Percentiles rank a stretch among this genome's conserved stretches.
These are phyloP conservation scores for Acanthosoma haemorrhoidale DNA, from an alignment of 2,888 invertebrate species.

Conservation along the genomic window DNA sequence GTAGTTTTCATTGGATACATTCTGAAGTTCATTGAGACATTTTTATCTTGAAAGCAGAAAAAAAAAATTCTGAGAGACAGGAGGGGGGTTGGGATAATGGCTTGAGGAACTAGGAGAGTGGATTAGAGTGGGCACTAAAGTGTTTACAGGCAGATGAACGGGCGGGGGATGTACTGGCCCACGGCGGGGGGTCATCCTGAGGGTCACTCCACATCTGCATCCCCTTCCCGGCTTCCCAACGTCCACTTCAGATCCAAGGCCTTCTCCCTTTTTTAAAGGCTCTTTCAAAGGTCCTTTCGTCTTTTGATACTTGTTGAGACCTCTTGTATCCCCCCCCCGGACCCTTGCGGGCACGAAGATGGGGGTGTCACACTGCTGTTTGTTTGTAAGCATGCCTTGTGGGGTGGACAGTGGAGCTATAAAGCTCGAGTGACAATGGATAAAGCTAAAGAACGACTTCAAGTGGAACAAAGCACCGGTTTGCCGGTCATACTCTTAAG, in stretches of 20 bases:
- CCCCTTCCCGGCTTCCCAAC: no score
- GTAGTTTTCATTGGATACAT: no score
- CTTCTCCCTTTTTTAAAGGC: background rate
- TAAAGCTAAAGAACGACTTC: background rate
- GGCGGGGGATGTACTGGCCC: background rate
- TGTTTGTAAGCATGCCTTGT: no score
- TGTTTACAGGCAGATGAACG: background rate
- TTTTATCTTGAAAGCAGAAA: background rate
- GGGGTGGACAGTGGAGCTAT: background rate
- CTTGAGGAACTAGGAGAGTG: background rate
- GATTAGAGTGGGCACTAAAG: background rate
- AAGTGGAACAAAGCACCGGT: no score
- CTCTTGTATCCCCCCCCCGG: no score
- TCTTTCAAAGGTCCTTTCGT: background rate
- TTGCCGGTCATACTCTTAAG: no score
- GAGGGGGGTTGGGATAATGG: constrained; percentile 2
- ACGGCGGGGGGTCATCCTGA: constrained; percentile 2
- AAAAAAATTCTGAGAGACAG: background rate
- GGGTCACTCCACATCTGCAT: constrained; percentile 10
- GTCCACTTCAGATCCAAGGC: background rate
- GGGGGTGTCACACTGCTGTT: constrained; percentile 1
- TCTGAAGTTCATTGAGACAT: no score
- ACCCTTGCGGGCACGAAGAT: background rate
- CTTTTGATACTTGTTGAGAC: constrained; percentile 12
- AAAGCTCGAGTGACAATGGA: background rate